Evolutionary conservation across 2,797 vertebrate species (phyloP).

Genomic region (Thamnophis elegans): DNA sequence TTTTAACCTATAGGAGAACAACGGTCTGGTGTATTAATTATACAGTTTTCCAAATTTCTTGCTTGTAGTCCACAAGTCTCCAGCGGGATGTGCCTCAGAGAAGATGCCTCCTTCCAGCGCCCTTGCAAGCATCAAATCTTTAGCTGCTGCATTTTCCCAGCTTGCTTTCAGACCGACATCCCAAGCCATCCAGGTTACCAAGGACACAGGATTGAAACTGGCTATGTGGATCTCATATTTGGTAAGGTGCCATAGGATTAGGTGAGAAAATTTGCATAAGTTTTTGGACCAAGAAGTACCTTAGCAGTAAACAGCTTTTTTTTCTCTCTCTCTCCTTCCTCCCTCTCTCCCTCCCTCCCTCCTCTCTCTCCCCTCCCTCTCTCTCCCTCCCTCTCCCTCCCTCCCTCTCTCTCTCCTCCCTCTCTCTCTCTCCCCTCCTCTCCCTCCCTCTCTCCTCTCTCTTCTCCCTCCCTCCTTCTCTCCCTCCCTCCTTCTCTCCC

Average conservation of each 20-base stretch:
- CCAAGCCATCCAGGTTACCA: constrained; percentile 54
- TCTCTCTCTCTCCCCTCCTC: too few relatives aligned
- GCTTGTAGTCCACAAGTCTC: constrained; percentile 51
- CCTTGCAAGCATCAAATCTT: constrained; percentile 54
- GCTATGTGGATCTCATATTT: constrained; percentile 69
- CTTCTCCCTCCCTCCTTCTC: too few relatives aligned
- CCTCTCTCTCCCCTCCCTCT: too few relatives aligned
- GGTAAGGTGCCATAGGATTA: constrained; percentile 64
- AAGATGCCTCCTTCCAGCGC: constrained; percentile 41
- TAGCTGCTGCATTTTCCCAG: constrained; percentile 65
- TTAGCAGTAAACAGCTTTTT: too few relatives aligned
- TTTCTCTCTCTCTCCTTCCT: too few relatives aligned
- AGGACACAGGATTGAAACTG: constrained; percentile 70
- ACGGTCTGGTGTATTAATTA: neutral
- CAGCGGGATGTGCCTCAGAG: constrained; percentile 6
- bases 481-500: too few relatives aligned
- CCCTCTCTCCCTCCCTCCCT: too few relatives aligned
- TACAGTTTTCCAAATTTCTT: neutral
- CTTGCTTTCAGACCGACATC: constrained; percentile 67
- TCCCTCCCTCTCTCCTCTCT: too few relatives aligned
- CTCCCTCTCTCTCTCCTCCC: too few relatives aligned
- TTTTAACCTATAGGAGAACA: neutral
- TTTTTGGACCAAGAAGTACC: neutral
- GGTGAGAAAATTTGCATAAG: too few relatives aligned
- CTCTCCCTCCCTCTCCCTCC: too few relatives aligned